Percentiles rank a stretch among this genome's conserved stretches.
phyloP scores from a whole-genome alignment of 2,797 vertebrate species.

The Sparidentex hasta region DNA sequence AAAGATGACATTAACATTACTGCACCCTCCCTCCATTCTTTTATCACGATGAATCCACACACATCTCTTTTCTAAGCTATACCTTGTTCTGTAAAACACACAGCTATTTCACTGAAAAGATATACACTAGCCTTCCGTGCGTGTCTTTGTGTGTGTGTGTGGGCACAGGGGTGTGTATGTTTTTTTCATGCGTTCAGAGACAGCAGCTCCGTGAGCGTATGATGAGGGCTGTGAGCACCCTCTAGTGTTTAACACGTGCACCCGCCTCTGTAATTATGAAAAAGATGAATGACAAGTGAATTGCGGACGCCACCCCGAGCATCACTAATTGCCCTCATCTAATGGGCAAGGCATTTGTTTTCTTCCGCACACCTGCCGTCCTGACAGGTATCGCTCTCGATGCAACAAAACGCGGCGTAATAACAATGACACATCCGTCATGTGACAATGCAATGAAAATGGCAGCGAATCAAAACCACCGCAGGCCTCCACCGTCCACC shows the following conservation, averaged over 20 bases:
- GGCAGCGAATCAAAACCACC: background rate
- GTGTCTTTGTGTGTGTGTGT: background rate
- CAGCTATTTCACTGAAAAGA: background rate
- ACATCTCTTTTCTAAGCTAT: background rate
- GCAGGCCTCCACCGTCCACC: background rate
- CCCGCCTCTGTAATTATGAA: background rate
- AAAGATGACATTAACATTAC: background rate
- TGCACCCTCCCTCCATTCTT: background rate
- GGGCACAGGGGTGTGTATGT: background rate
- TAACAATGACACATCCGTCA: slow-evolving; percentile 10
- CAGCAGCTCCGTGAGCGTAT: slow-evolving; percentile 4
- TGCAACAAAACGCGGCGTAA: background rate
- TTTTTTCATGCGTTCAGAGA: slow-evolving; percentile 16
- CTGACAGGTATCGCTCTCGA: background rate
- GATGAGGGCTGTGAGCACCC: slow-evolving; percentile 66
- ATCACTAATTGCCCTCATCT: slow-evolving; percentile 40
- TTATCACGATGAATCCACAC: background rate
- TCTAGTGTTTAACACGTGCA: slow-evolving; percentile 64
- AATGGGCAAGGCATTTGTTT: slow-evolving; percentile 22
- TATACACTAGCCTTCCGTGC: background rate
- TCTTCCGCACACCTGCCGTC: background rate
- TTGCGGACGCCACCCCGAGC: slow-evolving; percentile 19
- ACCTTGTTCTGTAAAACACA: background rate
- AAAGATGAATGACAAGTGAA: slow-evolving; percentile 27
- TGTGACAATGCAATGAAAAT: background rate